Evolutionary conservation across 2,888 invertebrate species (phyloP).

Genomic region (Limnephilus marmoratus): DNA sequence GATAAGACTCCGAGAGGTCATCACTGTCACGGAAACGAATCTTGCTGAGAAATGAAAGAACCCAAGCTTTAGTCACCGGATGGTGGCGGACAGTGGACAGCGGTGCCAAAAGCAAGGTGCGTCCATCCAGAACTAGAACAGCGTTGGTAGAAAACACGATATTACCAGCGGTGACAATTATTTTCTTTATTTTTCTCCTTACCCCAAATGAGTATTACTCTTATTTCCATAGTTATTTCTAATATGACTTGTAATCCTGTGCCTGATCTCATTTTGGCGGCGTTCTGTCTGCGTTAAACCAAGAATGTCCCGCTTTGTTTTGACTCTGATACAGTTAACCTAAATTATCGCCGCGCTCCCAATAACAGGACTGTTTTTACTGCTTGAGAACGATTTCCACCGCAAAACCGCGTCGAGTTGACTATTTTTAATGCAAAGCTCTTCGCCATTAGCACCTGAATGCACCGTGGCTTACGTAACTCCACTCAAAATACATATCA

Average conservation of each 20-base stretch:
- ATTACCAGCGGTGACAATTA: slow-evolving; percentile 31
- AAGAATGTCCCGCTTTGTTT: neutral
- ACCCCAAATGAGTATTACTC: neutral
- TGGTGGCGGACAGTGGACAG: neutral
- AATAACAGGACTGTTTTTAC: neutral
- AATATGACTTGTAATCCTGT: neutral
- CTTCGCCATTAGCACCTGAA: slow-evolving; percentile 2
- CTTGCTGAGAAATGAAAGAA: neutral
- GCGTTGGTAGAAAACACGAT: slow-evolving; percentile 16
- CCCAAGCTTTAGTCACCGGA: neutral
- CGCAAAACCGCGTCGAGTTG: neutral
- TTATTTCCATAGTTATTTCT: neutral
- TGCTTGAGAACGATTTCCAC: neutral
- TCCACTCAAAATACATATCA: neutral
- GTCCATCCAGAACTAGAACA: slow-evolving; percentile 16
- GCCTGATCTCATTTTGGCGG: neutral
- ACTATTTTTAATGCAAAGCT: neutral
- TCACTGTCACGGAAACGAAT: neutral
- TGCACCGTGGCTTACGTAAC: neutral
- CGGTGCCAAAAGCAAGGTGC: slow-evolving; percentile 14
- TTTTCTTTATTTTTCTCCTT: neutral
- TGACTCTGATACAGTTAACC: neutral
- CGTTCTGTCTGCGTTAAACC: neutral
- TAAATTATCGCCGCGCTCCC: neutral
- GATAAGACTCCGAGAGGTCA: neutral